Evolutionary conservation across 2,888 invertebrate species (phyloP).

Genomic region (Nomada lathburiana): DNA sequence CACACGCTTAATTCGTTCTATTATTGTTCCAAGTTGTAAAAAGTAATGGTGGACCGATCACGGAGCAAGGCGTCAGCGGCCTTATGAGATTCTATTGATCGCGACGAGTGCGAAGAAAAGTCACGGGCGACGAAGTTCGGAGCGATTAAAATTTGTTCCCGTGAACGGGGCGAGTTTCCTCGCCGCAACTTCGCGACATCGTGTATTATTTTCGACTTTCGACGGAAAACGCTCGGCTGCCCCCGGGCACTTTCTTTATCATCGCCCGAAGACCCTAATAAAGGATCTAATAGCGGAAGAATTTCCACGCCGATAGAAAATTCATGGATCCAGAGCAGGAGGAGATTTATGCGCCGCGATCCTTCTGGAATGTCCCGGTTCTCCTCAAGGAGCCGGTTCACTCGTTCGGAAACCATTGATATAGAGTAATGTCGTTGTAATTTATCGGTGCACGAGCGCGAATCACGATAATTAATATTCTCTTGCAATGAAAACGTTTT

Average conservation of each 20-base stretch:
- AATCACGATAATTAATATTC: slow-evolving; percentile 47
- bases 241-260: slow-evolving; percentile 28
- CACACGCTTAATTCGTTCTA: too few species aligned
- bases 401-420: slow-evolving; percentile 47
- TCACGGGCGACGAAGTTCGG: slow-evolving; percentile 36
- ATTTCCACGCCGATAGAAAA: slow-evolving; percentile 52
- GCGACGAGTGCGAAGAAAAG: slow-evolving; percentile 45
- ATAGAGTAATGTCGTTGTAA: slow-evolving; percentile 28
- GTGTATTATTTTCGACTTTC: slow-evolving; percentile 51
- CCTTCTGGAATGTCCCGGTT: slow-evolving; percentile 26
- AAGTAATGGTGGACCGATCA: too few species aligned
- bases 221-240: slow-evolving; percentile 6
- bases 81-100: slow-evolving; percentile 38
- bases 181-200: slow-evolving; percentile 31
- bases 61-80: too few species aligned
- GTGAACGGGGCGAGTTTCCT: slow-evolving; percentile 27
- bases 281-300: slow-evolving; percentile 47
- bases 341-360: slow-evolving; percentile 44
- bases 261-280: slow-evolving; percentile 42
- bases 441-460: slow-evolving; percentile 32
- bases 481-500: neutral
- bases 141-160: slow-evolving; percentile 45
- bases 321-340: slow-evolving; percentile 33
- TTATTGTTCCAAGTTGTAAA: too few species aligned
- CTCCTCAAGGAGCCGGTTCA: slow-evolving; percentile 21